Percentiles rank a stretch among this genome's conserved stretches.
phyloP scores from a whole-genome alignment of 1,140 invertebrate species.

The Cardiocondyla obscurior region DNA sequence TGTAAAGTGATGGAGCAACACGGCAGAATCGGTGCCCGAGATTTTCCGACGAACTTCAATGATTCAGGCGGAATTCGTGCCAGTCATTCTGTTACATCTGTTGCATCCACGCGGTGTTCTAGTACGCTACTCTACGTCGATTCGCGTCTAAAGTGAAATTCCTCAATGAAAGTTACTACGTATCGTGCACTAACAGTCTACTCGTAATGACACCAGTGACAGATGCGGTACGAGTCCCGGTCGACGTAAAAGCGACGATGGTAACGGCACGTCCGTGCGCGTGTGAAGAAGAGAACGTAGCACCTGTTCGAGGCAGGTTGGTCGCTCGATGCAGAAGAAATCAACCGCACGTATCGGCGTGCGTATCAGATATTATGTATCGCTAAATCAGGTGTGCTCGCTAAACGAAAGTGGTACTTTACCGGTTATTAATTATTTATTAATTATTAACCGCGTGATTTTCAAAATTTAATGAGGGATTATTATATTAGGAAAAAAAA shows the following conservation, averaged over 20 bases:
- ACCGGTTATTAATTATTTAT: constrained; percentile 20
- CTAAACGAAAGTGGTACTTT: constrained; percentile 61
- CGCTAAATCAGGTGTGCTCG: constrained; percentile 59
- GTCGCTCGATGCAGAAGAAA: constrained; percentile 53
- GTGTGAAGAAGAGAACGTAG: constrained; percentile 41
- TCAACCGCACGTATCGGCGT: constrained; percentile 24
- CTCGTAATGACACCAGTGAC: constrained; percentile 35
- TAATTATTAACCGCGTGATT: neutral
- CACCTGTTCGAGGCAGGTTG: constrained; percentile 68
- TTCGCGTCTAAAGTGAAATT: constrained; percentile 50
- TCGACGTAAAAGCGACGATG: constrained; percentile 49
- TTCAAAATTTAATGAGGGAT: neutral
- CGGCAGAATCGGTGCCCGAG: neutral
- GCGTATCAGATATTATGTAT: constrained; percentile 35
- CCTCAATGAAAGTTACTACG: constrained; percentile 64
- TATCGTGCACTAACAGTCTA: constrained; percentile 35
- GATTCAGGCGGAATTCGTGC: neutral
- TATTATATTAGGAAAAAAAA: too few relatives aligned
- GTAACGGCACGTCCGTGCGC: constrained; percentile 44
- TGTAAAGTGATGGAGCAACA: neutral
- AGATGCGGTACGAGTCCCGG: constrained; percentile 44
- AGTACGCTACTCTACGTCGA: constrained; percentile 40
- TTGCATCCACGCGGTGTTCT: neutral
- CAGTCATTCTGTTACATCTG: constrained; percentile 14
- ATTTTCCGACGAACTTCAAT: neutral